Evolutionary conservation across 2,113 vertebrate genomes (phyloP), one percentile per base, ranked within the genome.

Genomic region (Talpa occidentalis): DNA sequence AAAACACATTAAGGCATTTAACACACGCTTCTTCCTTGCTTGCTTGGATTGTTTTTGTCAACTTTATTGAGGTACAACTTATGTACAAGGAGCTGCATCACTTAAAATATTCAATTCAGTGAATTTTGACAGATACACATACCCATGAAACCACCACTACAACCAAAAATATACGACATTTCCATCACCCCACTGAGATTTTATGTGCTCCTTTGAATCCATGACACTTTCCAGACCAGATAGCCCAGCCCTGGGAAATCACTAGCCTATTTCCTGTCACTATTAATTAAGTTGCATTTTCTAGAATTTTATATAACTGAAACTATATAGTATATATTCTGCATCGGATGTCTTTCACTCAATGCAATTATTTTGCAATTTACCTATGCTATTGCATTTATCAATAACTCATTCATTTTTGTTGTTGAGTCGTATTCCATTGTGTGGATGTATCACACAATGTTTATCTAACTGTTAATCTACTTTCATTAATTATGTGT

Each of bases 61-160:
- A 16, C 56, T 95, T 79, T 37, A 74, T 74, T 74, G 59, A 70
- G 12, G 42, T 80, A 3, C 83, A 69, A 83, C 90, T 84, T 78
- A 78, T 62, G 3, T 49, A n/a, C 4, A 59, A 14, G 86, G 56
- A 87, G 35, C 5, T 37, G 12, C 21, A 70, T 73, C n/a, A 3
- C 73, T 94, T 74, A 21, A 79, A 67, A 72, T 28, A 69, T 9
- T 26, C 16, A 24, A 21, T 56, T 52, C 37, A 10, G 5, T 49
- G 84, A 28, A 1, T 86, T 89, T 86, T 67, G 56, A 78, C 40
- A 89, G 62, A 60, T 67, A 30, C 15, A 2, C 3, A 10, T 56
- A 19, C 26, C 12, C n/a, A 21, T 62, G 60, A 91, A 93, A 78
- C 15, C 52, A 62, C 3, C 3, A 60, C 28, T 40, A 21, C 10